A percentile compares a stretch with the other conserved stretches of the same genome.
phyloP scores from a whole-genome alignment of 2,113 vertebrate species.

The Gobio gobio region DNA sequence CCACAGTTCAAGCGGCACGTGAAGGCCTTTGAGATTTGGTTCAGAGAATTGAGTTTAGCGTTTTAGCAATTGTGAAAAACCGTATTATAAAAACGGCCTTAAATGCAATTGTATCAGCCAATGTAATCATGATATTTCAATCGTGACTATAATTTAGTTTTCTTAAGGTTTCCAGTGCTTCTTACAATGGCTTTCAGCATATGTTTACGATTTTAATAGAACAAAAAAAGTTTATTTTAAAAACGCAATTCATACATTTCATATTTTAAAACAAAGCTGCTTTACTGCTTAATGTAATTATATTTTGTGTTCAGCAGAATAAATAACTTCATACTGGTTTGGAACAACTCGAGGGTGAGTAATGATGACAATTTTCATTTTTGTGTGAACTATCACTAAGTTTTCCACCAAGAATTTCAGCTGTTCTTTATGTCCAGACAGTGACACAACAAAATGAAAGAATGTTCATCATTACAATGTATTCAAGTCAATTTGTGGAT shows the following conservation, averaged over 20 bases:
- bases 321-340: no score
- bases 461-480: neutral
- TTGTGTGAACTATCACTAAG: neutral
- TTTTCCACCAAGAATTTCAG: neutral
- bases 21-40: no score
- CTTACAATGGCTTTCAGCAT: neutral
- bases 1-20: no score
- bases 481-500: neutral
- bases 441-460: neutral
- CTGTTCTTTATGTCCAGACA: neutral
- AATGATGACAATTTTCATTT: no score
- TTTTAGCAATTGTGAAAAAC: no score
- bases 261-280: neutral
- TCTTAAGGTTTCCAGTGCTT: neutral
- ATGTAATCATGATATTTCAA: no score
- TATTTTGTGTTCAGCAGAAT: neutral
- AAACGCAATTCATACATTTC: neutral
- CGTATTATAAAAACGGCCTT: no score
- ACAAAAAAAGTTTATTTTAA: neutral
- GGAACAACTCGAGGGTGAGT: no score
- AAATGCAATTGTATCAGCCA: no score
- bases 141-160: no score
- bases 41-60: no score
- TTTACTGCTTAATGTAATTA: neutral
- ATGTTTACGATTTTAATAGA: neutral